Base-by-base conservation (phyloP, 2,113 vertebrate species). In the human (Homo sapiens) region DNA sequence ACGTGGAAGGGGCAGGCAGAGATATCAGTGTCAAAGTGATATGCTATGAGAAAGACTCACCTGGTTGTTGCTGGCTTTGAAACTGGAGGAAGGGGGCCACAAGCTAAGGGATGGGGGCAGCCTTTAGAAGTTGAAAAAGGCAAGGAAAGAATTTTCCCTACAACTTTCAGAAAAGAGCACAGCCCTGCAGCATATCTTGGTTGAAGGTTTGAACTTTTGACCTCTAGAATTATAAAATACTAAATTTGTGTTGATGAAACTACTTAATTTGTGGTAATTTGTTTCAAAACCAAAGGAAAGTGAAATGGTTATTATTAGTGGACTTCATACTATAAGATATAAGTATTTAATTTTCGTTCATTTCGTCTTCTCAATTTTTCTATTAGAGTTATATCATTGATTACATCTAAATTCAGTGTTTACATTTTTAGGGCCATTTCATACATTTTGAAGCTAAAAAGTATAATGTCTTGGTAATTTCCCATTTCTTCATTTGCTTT, bases 11-110 rank as follows among this genome's bases (percentile, higher is more conserved):
- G 45, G 14, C 7, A 35, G 43, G 43, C 11, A 10, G 27, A 48
- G 9, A 38, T 17, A 18, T 72, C 45, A 22, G 48, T 10, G 7
- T n/a, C 25, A 18, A 17, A 6, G 17, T 11, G 30, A 1, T 16
- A 25, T 0, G 0, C 12, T 48, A 35, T 43, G 17, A 35, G 64
- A 48, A 40, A 64, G 50, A 27, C 3, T 35, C 2, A 14, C 3
- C 3, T 40, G 1, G 5, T 1, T 0, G 0, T 68, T 59, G 35
- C 17, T 96, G 25, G 11, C 3, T 90, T 52, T 61, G 30, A 68
- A 85, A 64, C 48, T 55, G 35, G 48, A 73, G 6, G 17, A 32
- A 35, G 2, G 3, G 11, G 11, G 14, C 35, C n/a, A 25, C 25
- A 4, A 70, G 61, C 59, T 23, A 6, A 68, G 81, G 40, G 9